A percentile compares a stretch with the other conserved stretches of the same genome.
These are phyloP conservation scores for Pipistrellus pygmaeus DNA, from an alignment of 2,797 vertebrate genomes.

Conservation along the genomic window DNA sequence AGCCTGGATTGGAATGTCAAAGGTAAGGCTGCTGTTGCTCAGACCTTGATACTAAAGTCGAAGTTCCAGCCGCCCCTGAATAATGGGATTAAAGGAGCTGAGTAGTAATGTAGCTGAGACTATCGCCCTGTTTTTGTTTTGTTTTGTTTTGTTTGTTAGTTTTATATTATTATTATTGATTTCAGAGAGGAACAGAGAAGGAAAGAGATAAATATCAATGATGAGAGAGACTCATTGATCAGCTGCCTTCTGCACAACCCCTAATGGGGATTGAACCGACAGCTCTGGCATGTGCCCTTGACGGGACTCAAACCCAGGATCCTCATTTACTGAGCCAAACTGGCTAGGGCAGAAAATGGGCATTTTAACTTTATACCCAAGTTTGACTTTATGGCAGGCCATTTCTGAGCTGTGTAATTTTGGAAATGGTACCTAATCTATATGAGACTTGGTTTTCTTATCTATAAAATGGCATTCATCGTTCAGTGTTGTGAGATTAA, in stretches of 20 bases:
- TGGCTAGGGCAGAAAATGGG: no score
- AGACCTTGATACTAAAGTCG: neutral
- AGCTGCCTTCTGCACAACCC: no score
- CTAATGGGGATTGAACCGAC: no score
- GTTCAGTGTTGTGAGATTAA: neutral
- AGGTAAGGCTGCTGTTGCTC: slow-evolving; percentile 21
- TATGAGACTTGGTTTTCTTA: slow-evolving; percentile 24
- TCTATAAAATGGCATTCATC: neutral
- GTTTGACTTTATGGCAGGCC: neutral
- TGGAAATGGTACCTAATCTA: slow-evolving; percentile 44
- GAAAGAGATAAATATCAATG: no score
- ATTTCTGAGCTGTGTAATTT: neutral
- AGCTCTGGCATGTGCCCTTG: no score
- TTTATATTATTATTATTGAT: no score
- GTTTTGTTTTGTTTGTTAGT: no score
- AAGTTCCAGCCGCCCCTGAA: neutral
- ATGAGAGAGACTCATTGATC: no score
- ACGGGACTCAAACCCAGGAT: no score
- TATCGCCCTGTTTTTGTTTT: no score
- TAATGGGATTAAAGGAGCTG: neutral
- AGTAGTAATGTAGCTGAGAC: neutral
- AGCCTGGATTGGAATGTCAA: neutral
- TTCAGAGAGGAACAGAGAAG: no score
- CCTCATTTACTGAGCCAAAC: no score
- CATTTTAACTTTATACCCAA: neutral